phyloP scores from a whole-genome alignment of 64 coral and sea anemone genomes.

The Montipora efflorescens region DNA sequence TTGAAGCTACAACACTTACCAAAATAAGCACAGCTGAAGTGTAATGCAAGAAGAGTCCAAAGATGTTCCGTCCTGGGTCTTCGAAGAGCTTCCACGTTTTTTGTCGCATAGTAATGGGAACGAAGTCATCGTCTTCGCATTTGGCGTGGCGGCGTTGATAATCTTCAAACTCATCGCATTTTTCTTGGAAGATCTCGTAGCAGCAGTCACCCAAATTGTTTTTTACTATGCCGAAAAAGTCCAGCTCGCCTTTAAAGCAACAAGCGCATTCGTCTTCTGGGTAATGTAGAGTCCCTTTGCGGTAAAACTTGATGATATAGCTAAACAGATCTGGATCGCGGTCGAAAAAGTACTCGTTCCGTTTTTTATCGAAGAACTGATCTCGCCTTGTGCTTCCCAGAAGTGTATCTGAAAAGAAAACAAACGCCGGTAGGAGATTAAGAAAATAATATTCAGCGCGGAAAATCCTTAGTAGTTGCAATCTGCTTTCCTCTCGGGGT shows the following conservation, averaged over 20 bases:
- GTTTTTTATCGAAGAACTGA: conserved; percentile 50
- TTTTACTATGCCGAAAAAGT: conserved; percentile 65
- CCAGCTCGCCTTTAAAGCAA: conserved; percentile 52
- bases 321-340: conserved; percentile 72
- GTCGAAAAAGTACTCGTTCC: conserved; percentile 81
- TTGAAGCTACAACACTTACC: conserved; percentile 79
- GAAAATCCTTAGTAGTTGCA: too few species aligned
- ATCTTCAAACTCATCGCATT: conserved; percentile 72
- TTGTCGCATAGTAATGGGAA: conserved; percentile 25
- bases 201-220: conserved; percentile 54
- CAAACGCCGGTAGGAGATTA: too few species aligned
- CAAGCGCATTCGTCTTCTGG: conserved; percentile 83
- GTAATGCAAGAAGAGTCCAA: conserved; percentile 88
- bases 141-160: conserved; percentile 75
- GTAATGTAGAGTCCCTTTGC: conserved; percentile 65
- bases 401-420: conserved; percentile 51
- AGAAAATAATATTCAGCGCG: too few species aligned
- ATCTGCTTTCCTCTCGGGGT: too few species aligned
- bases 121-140: background rate
- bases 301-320: conserved; percentile 76
- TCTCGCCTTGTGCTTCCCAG: conserved; percentile 58
- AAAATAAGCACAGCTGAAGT: conserved; percentile 84
- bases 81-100: conserved; percentile 97
- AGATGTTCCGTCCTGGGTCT: conserved; percentile 75
- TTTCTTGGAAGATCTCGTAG: conserved; percentile 76